These are phyloP conservation scores for Schizaphis graminum DNA, from an alignment of 2,888 invertebrate species.

Conservation along the genomic window DNA sequence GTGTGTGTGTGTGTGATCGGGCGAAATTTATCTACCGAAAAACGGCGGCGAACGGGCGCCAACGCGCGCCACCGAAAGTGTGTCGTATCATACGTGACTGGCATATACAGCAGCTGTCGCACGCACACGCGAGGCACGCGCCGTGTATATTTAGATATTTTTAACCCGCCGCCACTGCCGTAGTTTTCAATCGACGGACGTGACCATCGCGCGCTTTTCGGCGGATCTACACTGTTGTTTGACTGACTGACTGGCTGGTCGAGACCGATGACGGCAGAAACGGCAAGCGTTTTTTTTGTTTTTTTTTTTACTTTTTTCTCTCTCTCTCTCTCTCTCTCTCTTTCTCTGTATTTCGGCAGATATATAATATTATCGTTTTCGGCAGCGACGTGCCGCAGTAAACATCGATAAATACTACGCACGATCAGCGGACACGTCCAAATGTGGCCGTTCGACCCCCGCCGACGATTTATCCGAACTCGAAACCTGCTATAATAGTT, in stretches of 20 bases:
- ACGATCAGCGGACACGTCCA: background rate
- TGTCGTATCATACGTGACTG: constrained; percentile 45
- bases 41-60: constrained; percentile 35
- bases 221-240: background rate
- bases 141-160: constrained; percentile 47
- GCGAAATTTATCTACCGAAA: constrained; percentile 42
- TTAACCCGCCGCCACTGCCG: background rate
- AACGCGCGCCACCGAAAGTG: constrained; percentile 28
- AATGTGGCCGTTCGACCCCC: background rate
- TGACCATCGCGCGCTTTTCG: constrained; percentile 9
- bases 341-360: background rate
- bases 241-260: background rate
- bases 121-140: background rate
- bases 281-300: background rate
- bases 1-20: background rate
- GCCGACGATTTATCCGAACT: background rate
- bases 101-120: constrained; percentile 1
- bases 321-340: background rate
- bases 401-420: background rate
- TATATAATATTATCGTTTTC: background rate
- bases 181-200: constrained; percentile 56
- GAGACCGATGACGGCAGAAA: background rate
- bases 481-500: background rate
- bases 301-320: background rate
- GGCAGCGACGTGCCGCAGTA: background rate